Percentiles rank a stretch among this genome's conserved stretches.
Conservation (phyloP, 2,888 invertebrate genomes). For the Lithophane semibrunnea region DNA sequence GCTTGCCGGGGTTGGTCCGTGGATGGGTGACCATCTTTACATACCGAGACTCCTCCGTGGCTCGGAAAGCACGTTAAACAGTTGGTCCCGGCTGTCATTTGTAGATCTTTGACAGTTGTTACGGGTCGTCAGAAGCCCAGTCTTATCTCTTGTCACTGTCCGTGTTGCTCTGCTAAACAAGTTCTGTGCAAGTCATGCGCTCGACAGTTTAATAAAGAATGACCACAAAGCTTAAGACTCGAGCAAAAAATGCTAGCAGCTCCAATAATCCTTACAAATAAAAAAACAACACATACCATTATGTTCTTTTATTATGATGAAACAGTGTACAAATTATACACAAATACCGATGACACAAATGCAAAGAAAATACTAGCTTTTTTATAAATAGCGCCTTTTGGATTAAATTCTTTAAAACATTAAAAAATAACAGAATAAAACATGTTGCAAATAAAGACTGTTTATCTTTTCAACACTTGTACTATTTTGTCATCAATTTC, state of each 20-base stretch:
- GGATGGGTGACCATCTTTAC: too few species aligned
- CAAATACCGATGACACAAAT: constrained; percentile 45
- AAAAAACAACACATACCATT: constrained; percentile 46
- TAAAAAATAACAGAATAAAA: constrained; percentile 50
- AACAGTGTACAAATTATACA: constrained; percentile 61
- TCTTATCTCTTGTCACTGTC: not conserved
- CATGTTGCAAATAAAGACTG: constrained; percentile 42
- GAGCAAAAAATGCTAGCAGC: not conserved
- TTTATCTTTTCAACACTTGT: constrained; percentile 64
- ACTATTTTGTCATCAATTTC: constrained; percentile 65
- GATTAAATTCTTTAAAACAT: constrained; percentile 55
- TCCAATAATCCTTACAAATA: constrained; percentile 31
- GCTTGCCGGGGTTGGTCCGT: too few species aligned
- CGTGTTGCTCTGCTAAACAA: not conserved
- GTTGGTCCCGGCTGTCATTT: too few species aligned
- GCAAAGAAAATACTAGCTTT: constrained; percentile 47
- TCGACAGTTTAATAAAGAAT: not conserved
- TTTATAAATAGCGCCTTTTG: constrained; percentile 55
- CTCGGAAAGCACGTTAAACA: too few species aligned
- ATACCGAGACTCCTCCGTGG: too few species aligned
- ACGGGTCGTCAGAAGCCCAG: too few species aligned
- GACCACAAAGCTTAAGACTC: not conserved
- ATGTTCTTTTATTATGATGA: constrained; percentile 64
- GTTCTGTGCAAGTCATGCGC: not conserved
- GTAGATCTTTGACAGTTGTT: too few species aligned